phyloP scores from a whole-genome alignment of 2,797 vertebrate species.

The Lepus townsendii region DNA sequence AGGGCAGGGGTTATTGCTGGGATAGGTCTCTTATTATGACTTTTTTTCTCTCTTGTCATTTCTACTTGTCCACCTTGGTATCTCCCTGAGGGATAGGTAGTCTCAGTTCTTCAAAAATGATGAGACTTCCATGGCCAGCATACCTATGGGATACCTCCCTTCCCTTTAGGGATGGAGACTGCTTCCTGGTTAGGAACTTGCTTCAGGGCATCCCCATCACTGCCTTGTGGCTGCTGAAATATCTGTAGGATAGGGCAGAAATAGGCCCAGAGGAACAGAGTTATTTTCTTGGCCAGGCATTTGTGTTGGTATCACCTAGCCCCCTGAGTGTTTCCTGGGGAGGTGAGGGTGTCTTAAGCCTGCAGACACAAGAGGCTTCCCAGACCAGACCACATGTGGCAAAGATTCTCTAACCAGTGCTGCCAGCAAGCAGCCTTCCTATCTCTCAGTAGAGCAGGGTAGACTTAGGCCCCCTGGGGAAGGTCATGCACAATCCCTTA shows the following conservation, averaged over 20 bases:
- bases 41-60: slow-evolving; percentile 11
- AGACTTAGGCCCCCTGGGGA: not conserved
- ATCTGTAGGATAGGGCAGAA: not conserved
- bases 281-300: not conserved
- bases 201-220: not conserved
- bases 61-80: not conserved
- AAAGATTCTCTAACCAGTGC: not conserved
- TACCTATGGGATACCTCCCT: not conserved
- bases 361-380: not conserved
- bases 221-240: not conserved
- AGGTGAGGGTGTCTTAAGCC: not conserved
- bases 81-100: not conserved
- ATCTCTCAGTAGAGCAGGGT: not conserved
- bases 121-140: not conserved
- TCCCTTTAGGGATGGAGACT: not conserved
- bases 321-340: not conserved
- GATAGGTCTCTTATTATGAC: not conserved
- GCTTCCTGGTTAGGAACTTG: not conserved
- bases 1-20: not conserved
- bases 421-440: not conserved
- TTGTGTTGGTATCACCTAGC: not conserved
- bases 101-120: not conserved
- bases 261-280: not conserved
- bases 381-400: not conserved
- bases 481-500: not conserved